Base-by-base conservation (phyloP, 1,140 invertebrate species). In the Aphidius gifuensis region DNA sequence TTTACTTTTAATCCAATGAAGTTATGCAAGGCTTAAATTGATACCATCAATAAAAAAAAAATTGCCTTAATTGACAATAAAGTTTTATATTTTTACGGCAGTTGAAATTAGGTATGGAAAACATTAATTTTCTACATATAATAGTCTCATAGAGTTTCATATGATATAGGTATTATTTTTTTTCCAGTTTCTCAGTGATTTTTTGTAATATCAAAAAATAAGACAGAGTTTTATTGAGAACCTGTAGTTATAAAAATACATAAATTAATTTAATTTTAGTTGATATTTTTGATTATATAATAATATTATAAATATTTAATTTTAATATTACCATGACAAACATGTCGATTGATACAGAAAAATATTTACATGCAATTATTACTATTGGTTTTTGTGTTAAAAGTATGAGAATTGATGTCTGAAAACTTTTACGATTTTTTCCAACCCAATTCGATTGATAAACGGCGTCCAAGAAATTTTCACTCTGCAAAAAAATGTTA, bases 331-430 rank as follows among this genome's bases (percentile, higher is more conserved):
- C 71, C 57, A 54, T 49, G 3, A 58, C n/a, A 60, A 72, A 72
- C 45, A 68, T 60, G 21, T 70, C 63, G n/a, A 70, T 16, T 8
- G 67, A 62, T 40, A 72, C 57, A 9, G 21, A n/a, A 58, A 68
- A 67, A 51, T 66, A 66, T 3, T 55, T 59, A 39, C 60, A 63
- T 5, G 64, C 69, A 47, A 21, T 68, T 9, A 72, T 9, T n/a
- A 59, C 23, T 0, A 72, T 46, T 9, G 68, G 66, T 46, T 62
- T 68, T 44, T 72, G 69, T 44, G 59, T 60, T 4, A 72, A 53
- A 6, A 69, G 56, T 6, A 72, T 59, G 0, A 66, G 7, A 6
- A 72, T 9, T 45, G 64, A 65, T 6, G 32, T 64, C 39, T 40
- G 60, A 6, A 16, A 16, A 16, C 9, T 1, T 32, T 32, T 55